Evolutionary conservation across 2,888 invertebrate genomes (phyloP).

Genomic region (Polyommatus icarus): DNA sequence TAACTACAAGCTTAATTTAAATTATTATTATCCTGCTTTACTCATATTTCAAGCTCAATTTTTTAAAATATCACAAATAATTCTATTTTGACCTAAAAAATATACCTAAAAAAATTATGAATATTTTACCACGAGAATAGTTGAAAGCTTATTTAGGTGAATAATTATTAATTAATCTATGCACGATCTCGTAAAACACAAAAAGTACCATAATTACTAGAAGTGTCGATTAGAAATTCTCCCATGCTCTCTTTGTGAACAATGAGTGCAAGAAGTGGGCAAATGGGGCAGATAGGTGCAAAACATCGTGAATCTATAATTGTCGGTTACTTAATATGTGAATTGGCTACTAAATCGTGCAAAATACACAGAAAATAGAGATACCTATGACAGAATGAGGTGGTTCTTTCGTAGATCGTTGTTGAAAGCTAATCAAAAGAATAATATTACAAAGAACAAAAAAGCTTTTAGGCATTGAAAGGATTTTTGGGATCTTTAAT

Average conservation of each 20-base stretch:
- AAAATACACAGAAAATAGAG: neutral
- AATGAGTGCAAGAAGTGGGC: slow-evolving; percentile 16
- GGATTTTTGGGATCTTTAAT: too few relatives aligned
- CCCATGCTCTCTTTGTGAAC: slow-evolving; percentile 32
- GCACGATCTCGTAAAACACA: slow-evolving; percentile 22
- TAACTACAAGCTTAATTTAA: too few relatives aligned
- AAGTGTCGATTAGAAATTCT: slow-evolving; percentile 28
- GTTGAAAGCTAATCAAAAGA: too few relatives aligned
- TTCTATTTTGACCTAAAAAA: neutral
- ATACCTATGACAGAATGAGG: neutral
- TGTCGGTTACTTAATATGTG: neutral
- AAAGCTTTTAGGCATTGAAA: too few relatives aligned
- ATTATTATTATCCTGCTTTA: too few relatives aligned
- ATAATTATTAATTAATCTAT: too few relatives aligned
- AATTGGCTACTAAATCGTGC: neutral
- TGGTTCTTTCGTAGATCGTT: neutral
- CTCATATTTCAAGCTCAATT: too few relatives aligned
- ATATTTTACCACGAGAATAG: neutral
- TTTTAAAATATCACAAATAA: neutral
- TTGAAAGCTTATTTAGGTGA: neutral
- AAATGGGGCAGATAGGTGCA: neutral
- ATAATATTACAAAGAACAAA: too few relatives aligned
- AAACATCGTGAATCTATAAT: neutral
- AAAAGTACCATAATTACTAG: slow-evolving; percentile 5
- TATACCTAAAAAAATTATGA: neutral